Evolutionary conservation across 2,797 vertebrate species (phyloP), one percentile per base, ranked within the genome.

Genomic region (Melanotaenia maccullochi): DNA sequence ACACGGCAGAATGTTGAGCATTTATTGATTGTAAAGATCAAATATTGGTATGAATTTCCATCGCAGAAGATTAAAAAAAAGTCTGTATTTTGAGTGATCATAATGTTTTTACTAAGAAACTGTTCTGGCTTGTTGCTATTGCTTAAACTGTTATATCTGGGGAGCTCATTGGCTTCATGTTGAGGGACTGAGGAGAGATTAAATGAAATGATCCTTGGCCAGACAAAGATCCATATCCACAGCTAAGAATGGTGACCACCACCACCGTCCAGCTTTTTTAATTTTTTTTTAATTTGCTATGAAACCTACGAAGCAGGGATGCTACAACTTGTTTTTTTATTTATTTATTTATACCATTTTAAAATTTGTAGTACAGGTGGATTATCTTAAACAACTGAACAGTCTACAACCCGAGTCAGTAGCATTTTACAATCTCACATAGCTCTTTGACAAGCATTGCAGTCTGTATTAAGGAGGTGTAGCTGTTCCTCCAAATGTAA

Each of bases 171-270:
- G 73, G 78, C 65, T 49, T 60, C 20, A 73, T 72, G 79, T 81
- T 62, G 80, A 90, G 83, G 90, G 81, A 79, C 88, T 44, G 35
- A 86, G 89, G 89, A 87, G 84, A 88, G 82, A 93, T 92, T 64
- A 92, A 90, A 82, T 83, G 72, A 87, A 93, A 95, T 93, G 89
- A 85, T 84, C 90, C 92, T 88, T 88, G 78, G 58, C 87, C 73
- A 66, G 75, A 78, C 49, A 12, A 76, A 87, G 73, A 80, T 65
- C 70, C 75, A 75, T 68, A 81, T 68, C 82, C 71, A 63, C 72
- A 79, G 84, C 85, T 55, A 30, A 40, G 72, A 75, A 85, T 5
- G 4, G 72, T 84, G 85, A 92, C 75, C 86, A 85, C 82, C 49
- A 73, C 22, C 52, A 83, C 71, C 70, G 65, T 86, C 71, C 59